phyloP scores from a whole-genome alignment of 2,888 invertebrate genomes.

The Eupeodes luniger region DNA sequence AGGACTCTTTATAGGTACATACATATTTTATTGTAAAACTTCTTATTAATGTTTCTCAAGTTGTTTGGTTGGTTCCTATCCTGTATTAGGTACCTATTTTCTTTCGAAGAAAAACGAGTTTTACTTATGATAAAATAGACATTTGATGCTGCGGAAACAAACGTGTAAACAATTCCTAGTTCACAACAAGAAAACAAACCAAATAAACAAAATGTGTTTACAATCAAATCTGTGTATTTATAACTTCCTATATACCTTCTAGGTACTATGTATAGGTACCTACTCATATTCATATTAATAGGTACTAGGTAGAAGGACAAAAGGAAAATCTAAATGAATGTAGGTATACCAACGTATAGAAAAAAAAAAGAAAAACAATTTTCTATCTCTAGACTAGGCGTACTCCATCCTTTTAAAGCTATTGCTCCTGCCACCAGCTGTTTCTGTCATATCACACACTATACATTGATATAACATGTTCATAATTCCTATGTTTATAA shows the following conservation, averaged over 20 bases:
- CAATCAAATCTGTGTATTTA: slow-evolving; percentile 5
- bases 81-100: not conserved
- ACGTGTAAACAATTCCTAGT: slow-evolving; percentile 5
- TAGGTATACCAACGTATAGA: not conserved
- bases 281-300: too few species aligned
- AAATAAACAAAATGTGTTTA: slow-evolving; percentile 12
- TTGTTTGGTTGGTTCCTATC: not conserved
- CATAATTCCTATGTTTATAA: slow-evolving; percentile 36
- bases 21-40: not conserved
- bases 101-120: not conserved
- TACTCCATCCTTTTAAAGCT: slow-evolving; percentile 22
- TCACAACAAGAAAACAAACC: slow-evolving; percentile 4
- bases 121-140: not conserved
- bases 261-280: not conserved
- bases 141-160: not conserved
- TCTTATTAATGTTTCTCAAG: not conserved
- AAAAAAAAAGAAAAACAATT: slow-evolving; percentile 3
- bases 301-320: not conserved
- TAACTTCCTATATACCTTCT: slow-evolving; percentile 1
- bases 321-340: not conserved
- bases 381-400: not conserved
- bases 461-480: not conserved
- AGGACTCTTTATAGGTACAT: not conserved
- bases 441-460: slow-evolving; percentile 54
- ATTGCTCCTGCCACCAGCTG: slow-evolving; percentile 70